Percentiles rank a stretch among this genome's conserved stretches.
phyloP scores from a whole-genome alignment of 2,113 vertebrate genomes.

The Pristiophorus japonicus region DNA sequence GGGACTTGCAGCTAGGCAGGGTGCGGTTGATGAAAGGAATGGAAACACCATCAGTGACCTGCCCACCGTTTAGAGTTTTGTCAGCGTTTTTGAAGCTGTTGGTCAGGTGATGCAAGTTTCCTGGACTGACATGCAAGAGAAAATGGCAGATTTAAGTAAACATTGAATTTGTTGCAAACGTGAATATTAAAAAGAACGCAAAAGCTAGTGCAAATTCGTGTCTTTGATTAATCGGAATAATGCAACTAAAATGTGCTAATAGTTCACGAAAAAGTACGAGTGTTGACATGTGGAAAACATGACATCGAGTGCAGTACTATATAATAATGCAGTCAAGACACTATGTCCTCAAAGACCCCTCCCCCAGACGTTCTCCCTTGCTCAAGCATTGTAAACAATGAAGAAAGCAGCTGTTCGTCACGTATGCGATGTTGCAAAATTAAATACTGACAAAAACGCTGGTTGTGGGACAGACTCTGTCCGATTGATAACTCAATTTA shows the following conservation, averaged over 20 bases:
- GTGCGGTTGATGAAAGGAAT: neutral
- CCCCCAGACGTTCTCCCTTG: neutral
- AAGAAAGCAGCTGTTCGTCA: neutral
- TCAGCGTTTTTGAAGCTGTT: neutral
- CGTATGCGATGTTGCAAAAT: neutral
- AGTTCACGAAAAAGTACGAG: neutral
- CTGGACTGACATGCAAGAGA: neutral
- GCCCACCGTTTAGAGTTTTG: neutral
- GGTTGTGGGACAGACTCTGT: neutral
- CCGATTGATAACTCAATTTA: neutral
- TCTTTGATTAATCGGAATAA: neutral
- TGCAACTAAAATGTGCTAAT: neutral
- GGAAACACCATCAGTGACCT: neutral
- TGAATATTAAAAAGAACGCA: neutral
- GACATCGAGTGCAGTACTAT: neutral
- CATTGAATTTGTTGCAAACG: neutral
- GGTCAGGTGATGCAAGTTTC: neutral
- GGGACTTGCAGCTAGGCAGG: neutral
- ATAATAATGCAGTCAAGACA: neutral
- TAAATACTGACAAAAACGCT: neutral
- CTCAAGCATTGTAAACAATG: slow-evolving; percentile 19
- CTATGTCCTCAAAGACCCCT: neutral
- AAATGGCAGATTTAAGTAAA: neutral
- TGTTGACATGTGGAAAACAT: neutral
- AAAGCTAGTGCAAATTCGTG: neutral